phyloP scores from a whole-genome alignment of 2,113 vertebrate species.

The Elephantulus edwardii region DNA sequence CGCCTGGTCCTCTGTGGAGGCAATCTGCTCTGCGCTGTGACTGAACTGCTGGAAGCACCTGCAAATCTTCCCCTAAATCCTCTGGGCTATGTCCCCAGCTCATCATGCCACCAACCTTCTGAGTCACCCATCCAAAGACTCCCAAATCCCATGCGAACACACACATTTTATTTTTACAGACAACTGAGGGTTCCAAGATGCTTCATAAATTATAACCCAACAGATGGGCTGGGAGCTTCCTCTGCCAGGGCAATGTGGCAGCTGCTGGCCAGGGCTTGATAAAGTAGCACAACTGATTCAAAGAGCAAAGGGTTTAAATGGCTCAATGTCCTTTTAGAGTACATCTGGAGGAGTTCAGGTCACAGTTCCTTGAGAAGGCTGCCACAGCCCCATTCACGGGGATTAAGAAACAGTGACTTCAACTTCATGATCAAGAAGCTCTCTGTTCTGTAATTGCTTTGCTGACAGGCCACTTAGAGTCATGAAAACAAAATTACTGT shows the following conservation, averaged over 20 bases:
- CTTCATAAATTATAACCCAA: conserved; percentile 7
- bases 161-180: conserved; percentile 26
- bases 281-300: not conserved
- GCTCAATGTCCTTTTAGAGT: not conserved
- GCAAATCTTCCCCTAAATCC: not conserved
- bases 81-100: not conserved
- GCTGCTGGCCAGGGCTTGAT: not conserved
- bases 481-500: not conserved
- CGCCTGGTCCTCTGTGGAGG: not conserved
- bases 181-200: conserved; percentile 21
- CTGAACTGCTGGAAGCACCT: not conserved
- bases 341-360: not conserved
- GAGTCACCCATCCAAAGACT: conserved; percentile 16
- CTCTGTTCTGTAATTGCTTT: not conserved
- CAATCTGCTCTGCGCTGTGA: not conserved
- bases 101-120: not conserved
- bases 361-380: not conserved
- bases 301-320: not conserved
- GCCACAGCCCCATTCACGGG: not conserved
- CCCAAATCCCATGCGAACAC: not conserved
- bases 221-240: not conserved
- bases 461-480: not conserved
- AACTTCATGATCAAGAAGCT: not conserved
- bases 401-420: conserved; percentile 14
- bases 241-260: not conserved